These are phyloP conservation scores for Sylvicola fuscatus DNA, from an alignment of 2,888 invertebrate genomes.

Conservation along the genomic window DNA sequence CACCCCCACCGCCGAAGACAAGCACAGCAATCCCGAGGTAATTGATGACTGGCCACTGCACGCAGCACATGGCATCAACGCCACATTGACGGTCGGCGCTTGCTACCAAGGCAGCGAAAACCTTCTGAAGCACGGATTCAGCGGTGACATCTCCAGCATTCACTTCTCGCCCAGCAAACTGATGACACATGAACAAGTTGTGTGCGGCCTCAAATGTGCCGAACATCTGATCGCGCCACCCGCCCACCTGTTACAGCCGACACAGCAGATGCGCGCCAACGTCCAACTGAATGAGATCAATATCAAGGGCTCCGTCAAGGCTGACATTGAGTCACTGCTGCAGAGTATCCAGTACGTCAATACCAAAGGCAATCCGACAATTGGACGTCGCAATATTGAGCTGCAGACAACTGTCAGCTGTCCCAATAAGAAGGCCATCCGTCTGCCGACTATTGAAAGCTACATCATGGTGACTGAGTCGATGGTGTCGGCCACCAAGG, in stretches of 20 bases:
- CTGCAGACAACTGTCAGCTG: conserved; percentile 21
- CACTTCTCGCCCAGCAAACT: conserved; percentile 16
- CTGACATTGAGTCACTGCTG: conserved; percentile 70
- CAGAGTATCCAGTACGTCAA: conserved; percentile 83
- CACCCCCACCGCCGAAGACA: conserved; percentile 15
- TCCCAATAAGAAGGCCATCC: conserved; percentile 19
- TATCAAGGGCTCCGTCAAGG: conserved; percentile 77
- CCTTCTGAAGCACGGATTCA: conserved; percentile 58
- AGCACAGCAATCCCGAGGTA: conserved; percentile 77
- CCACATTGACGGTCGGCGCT: conserved; percentile 84
- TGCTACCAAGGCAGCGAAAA: conserved; percentile 95
- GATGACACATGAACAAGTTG: conserved; percentile 17
- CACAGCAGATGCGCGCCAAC: conserved; percentile 54
- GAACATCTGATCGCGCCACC: conserved; percentile 31
- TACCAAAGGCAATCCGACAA: conserved; percentile 80
- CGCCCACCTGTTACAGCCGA: conserved; percentile 52
- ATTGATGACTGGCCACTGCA: conserved; percentile 99
- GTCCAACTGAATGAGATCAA: conserved; percentile 51
- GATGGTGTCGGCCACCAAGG: conserved; percentile 7
- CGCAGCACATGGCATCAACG: conserved; percentile 83
- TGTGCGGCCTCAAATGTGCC: conserved; percentile 22
- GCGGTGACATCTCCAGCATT: conserved; percentile 24
- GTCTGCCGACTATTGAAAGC: conserved; percentile 21
- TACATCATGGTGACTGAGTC: conserved; percentile 23
- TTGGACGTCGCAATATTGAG: conserved; percentile 61